These are phyloP conservation scores for Iphiclides podalirius DNA, from an alignment of 2,888 invertebrate species.

Conservation along the genomic window DNA sequence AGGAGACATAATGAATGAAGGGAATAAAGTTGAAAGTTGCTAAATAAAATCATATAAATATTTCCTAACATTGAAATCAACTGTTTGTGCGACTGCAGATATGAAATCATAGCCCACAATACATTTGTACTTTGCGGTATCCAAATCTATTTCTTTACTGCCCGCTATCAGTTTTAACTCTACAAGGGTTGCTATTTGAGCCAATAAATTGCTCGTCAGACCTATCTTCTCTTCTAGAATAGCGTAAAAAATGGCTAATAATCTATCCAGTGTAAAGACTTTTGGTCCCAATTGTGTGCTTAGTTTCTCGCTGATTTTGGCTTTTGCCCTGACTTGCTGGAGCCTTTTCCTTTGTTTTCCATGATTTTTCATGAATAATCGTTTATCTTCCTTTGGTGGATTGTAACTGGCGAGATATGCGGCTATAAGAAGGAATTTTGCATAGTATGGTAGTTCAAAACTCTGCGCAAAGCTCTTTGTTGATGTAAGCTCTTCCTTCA, in stretches of 20 bases:
- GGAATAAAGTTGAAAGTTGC: slow-evolving; percentile 24
- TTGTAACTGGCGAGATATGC: slow-evolving; percentile 96
- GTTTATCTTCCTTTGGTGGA: slow-evolving; percentile 91
- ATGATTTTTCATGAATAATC: slow-evolving; percentile 90
- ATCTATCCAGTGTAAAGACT: slow-evolving; percentile 88
- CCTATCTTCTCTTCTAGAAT: slow-evolving; percentile 92
- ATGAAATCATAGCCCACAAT: slow-evolving; percentile 91
- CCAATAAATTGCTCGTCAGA: slow-evolving; percentile 91
- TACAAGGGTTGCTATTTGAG: slow-evolving; percentile 93
- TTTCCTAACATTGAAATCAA: slow-evolving; percentile 87
- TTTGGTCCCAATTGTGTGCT: slow-evolving; percentile 90
- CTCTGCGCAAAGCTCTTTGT: slow-evolving; percentile 82
- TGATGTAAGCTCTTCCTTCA: slow-evolving; percentile 68
- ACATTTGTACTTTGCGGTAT: slow-evolving; percentile 92
- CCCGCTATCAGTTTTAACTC: slow-evolving; percentile 88
- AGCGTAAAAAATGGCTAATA: slow-evolving; percentile 93
- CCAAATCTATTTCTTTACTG: slow-evolving; percentile 86
- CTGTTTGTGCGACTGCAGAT: slow-evolving; percentile 86
- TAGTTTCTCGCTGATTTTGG: slow-evolving; percentile 76
- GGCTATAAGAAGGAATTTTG: slow-evolving; percentile 93
- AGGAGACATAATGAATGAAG: too few relatives aligned
- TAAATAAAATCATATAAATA: slow-evolving; percentile 86
- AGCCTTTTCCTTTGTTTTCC: slow-evolving; percentile 85
- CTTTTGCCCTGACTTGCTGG: slow-evolving; percentile 81
- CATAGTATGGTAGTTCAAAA: slow-evolving; percentile 92